phyloP scores from a whole-genome alignment of 2,113 vertebrate genomes.

The Phylloscopus trochilus region DNA sequence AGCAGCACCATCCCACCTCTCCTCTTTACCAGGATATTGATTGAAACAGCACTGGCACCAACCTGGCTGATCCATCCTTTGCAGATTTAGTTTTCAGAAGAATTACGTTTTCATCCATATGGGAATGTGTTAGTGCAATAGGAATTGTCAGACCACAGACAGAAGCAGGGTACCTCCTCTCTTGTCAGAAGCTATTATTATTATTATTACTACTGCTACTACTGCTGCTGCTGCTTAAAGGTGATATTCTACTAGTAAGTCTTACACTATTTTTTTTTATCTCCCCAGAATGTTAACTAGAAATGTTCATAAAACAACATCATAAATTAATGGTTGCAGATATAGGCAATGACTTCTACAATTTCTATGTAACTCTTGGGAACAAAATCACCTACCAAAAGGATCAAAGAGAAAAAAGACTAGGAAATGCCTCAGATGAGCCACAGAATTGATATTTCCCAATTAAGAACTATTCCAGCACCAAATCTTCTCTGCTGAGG shows the following conservation, averaged over 20 bases:
- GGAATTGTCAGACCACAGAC: neutral
- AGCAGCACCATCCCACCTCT: neutral
- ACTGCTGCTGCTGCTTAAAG: too few relatives aligned
- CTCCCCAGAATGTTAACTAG: neutral
- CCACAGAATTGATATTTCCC: neutral
- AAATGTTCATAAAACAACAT: neutral
- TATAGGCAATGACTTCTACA: neutral
- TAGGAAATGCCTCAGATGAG: neutral
- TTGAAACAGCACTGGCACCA: neutral
- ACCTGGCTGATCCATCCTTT: neutral
- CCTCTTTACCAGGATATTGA: too few relatives aligned
- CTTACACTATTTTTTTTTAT: neutral
- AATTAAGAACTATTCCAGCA: neutral
- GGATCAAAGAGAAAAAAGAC: neutral
- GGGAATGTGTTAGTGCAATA: neutral
- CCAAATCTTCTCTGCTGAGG: neutral
- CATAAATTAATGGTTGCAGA: neutral
- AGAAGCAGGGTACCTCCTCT: neutral
- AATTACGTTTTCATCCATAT: neutral
- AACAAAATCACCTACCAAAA: neutral
- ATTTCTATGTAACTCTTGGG: neutral
- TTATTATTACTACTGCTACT: too few relatives aligned
- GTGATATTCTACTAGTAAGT: neutral
- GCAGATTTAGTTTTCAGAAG: neutral
- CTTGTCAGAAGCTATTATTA: neutral